A percentile compares a stretch with the other conserved stretches of the same genome.
These are phyloP conservation scores for Andrena minutula DNA, from an alignment of 2,888 invertebrate genomes.

Conservation along the genomic window DNA sequence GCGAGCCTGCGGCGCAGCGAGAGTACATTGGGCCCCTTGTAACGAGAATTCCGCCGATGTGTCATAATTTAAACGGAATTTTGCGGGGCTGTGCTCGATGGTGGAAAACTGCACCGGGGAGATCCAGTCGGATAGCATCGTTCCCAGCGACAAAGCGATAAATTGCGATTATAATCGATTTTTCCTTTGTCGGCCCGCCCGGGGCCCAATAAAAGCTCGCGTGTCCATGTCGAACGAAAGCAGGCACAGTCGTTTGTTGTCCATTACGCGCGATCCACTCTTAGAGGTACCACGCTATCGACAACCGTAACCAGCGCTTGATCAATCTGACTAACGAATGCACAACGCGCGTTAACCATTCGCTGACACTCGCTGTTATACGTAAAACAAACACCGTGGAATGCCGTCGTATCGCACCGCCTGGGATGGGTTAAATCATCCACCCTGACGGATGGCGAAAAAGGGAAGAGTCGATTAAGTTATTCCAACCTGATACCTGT, in stretches of 20 bases:
- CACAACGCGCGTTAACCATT: background rate
- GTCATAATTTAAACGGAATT: slow-evolving; percentile 64
- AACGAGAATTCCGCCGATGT: slow-evolving; percentile 52
- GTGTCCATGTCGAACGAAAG: slow-evolving; percentile 18
- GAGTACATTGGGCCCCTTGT: slow-evolving; percentile 40
- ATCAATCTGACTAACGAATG: background rate
- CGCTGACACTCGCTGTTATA: no score
- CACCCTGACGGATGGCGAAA: background rate
- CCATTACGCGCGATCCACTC: background rate
- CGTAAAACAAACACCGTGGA: no score
- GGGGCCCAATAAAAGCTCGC: slow-evolving; percentile 13
- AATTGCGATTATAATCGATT: slow-evolving; percentile 42
- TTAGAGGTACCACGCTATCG: background rate
- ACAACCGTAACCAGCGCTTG: background rate
- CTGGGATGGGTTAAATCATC: background rate
- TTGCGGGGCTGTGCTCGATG: slow-evolving; percentile 27
- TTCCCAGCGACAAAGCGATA: slow-evolving; percentile 27
- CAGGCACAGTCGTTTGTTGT: background rate
- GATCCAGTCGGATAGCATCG: slow-evolving; percentile 35
- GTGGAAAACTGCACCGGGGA: slow-evolving; percentile 34
- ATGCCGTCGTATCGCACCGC: no score
- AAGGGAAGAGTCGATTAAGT: background rate
- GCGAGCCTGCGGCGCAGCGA: slow-evolving; percentile 20
- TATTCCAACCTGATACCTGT: background rate
- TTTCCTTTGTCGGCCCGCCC: slow-evolving; percentile 26